Conservation (phyloP, 2,113 vertebrate species). For the Melospiza melodia region DNA sequence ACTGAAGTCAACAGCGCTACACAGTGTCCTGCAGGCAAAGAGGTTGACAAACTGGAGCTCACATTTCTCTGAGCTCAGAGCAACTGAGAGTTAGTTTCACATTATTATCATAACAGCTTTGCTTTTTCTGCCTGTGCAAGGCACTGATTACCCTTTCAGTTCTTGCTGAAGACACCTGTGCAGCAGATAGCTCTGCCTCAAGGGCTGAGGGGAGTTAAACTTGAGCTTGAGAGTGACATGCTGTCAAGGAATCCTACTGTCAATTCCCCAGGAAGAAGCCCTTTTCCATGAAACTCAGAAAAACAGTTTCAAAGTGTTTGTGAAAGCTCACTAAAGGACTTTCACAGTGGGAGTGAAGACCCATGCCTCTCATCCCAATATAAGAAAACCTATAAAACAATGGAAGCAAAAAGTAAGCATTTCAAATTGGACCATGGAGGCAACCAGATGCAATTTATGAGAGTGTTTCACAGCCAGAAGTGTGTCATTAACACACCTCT, state of each 20-base stretch:
- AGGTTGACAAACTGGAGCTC: neutral
- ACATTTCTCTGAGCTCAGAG: neutral
- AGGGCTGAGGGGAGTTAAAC: neutral
- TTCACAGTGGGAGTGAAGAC: neutral
- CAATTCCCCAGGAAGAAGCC: neutral
- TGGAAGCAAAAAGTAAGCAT: slow-evolving; percentile 4
- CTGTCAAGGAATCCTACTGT: neutral
- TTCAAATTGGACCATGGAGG: neutral
- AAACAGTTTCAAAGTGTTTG: neutral
- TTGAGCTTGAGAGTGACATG: neutral
- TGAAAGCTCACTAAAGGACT: neutral
- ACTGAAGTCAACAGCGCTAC: neutral
- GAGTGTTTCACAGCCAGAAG: neutral
- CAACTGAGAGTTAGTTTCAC: neutral
- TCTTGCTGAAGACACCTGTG: neutral
- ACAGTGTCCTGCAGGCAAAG: neutral
- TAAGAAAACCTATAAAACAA: neutral
- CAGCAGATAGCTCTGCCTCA: neutral
- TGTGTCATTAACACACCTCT: neutral
- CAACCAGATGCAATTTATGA: neutral
- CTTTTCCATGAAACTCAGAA: neutral
- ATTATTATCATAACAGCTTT: neutral
- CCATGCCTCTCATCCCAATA: neutral
- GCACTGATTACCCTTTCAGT: neutral
- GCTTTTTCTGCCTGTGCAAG: neutral